Base-by-base conservation (phyloP, 2,888 invertebrate species). In the Drosophila eohydei region DNA sequence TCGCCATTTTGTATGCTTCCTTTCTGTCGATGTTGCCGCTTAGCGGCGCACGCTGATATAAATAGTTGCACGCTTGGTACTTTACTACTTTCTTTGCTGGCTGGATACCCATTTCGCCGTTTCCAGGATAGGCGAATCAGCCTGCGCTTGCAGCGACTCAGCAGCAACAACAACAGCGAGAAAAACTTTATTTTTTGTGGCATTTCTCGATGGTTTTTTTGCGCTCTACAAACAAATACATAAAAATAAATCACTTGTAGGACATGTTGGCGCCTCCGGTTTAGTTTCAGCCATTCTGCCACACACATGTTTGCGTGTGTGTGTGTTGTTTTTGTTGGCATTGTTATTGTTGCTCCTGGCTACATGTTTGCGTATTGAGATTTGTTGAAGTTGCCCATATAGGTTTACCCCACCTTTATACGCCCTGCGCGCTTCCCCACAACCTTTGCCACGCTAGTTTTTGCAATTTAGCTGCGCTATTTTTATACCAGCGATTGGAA, bases 261-360 rank as follows among this genome's bases (percentile, higher is more conserved):
- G 91, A 91, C 91, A 91, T 90, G 89, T 89, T 91, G 91, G 91
- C 91, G 91, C 91, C 91, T 91, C 88, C 84, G 83, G 85, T 87
- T 90, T 88, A 82, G 80, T 81, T 82, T 79, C 69, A 69, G 65
- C 80, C 59, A 78, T 76, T 73, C 58, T 51, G 78, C 64, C 34
- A 56, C 64, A 78, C 40, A 56, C 78, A 50, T 56, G 21, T 21
- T 1, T 21, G 21, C 1, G 21, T 1, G 21, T 12, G 26, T 34
- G 46, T 16, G 55, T 14, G 65, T 78, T 44, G 40, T 46, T 71
- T 48, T 43, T 71, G 62, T 51, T 63, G 57, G 36, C 51, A 28
- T 43, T 66, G 52, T 43, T 81, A 63, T 65, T 80, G 75, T 72
- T 72, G 62, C 75, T 78, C 68, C 71, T 67, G 65, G 63, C 60